Evolutionary conservation across 1,140 invertebrate genomes (phyloP).

Genomic region (Zelostemma sp.): DNA sequence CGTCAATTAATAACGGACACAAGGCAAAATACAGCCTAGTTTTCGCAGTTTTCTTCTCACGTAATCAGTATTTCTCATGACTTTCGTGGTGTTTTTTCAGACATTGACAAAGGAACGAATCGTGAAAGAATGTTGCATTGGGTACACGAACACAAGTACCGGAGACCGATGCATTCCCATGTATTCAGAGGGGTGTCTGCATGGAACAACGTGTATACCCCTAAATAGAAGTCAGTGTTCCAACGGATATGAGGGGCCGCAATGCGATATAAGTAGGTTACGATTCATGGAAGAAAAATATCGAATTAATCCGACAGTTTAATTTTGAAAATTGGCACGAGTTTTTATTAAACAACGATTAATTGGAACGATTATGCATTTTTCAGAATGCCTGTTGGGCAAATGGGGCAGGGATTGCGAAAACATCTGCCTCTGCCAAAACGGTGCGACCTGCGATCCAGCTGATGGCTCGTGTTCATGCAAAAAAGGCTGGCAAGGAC

Average conservation of each 20-base stretch:
- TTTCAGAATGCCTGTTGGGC: slow-evolving; percentile 79
- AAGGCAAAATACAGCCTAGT: no score
- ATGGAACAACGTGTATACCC: slow-evolving; percentile 86
- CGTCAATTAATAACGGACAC: no score
- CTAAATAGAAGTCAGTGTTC: slow-evolving; percentile 90
- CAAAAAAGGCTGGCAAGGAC: slow-evolving; percentile 79
- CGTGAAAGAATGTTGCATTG: slow-evolving; percentile 87
- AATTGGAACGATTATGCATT: slow-evolving; percentile 45
- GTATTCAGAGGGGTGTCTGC: slow-evolving; percentile 84
- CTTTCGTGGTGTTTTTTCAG: slow-evolving; percentile 60
- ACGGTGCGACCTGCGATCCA: slow-evolving; percentile 83
- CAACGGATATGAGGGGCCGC: slow-evolving; percentile 87
- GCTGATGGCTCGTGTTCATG: slow-evolving; percentile 80
- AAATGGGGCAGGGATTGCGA: slow-evolving; percentile 81
- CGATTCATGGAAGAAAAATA: no score
- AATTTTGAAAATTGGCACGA: no score
- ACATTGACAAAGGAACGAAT: slow-evolving; percentile 79
- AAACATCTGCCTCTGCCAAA: slow-evolving; percentile 79
- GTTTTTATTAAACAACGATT: no score
- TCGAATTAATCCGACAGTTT: no score
- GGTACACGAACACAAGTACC: slow-evolving; percentile 77
- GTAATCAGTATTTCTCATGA: no score
- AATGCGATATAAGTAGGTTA: slow-evolving; percentile 91
- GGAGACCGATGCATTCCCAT: slow-evolving; percentile 81
- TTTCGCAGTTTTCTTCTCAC: no score